These are phyloP conservation scores for Erebia palarica DNA, from an alignment of 2,888 invertebrate genomes.

Conservation along the genomic window DNA sequence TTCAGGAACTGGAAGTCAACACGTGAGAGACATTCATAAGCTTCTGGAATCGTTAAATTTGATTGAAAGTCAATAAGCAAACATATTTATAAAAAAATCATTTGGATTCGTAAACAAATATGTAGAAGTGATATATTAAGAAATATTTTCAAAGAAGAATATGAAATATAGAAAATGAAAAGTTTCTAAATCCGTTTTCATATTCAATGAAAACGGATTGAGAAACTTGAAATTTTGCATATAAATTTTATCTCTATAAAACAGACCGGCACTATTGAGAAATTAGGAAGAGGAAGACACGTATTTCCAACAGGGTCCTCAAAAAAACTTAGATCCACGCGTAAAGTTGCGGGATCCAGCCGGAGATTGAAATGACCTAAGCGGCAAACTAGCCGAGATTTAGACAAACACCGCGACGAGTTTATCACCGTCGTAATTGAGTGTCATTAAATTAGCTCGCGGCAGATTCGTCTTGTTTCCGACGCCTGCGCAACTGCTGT, in stretches of 20 bases:
- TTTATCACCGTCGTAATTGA: constrained; percentile 50
- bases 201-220: too few species aligned
- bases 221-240: too few species aligned
- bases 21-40: constrained; percentile 33
- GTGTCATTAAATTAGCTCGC: constrained; percentile 57
- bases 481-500: constrained; percentile 37
- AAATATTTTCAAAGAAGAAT: too few species aligned
- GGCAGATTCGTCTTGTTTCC: constrained; percentile 47
- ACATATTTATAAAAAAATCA: not conserved
- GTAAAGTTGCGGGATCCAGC: too few species aligned
- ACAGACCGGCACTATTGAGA: too few species aligned
- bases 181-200: too few species aligned
- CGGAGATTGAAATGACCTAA: constrained; percentile 9
- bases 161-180: too few species aligned
- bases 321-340: too few species aligned
- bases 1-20: constrained; percentile 30
- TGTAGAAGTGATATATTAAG: too few species aligned
- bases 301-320: too few species aligned
- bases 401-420: constrained; percentile 25
- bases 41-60: constrained; percentile 25
- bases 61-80: constrained; percentile 15
- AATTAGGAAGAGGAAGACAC: too few species aligned
- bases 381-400: constrained; percentile 14
- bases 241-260: too few species aligned
- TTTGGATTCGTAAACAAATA: not conserved